Evolutionary conservation across 2,113 vertebrate genomes (phyloP), one percentile per base, ranked within the genome.

Genomic region (Nothoprocta perdicaria): DNA sequence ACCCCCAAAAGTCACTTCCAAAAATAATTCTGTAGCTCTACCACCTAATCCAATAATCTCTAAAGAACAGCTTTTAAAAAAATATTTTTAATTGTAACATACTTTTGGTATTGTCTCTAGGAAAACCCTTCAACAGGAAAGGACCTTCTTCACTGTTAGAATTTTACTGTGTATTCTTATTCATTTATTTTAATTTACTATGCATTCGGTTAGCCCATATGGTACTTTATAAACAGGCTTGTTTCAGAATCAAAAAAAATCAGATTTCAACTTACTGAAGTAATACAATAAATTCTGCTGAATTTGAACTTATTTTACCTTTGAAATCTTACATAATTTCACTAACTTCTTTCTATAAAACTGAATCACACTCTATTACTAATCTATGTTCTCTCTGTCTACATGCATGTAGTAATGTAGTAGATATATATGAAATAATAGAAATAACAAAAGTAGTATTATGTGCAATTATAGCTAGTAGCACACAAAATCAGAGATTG

Each of bases 401-500:
- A 62, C 62, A 53, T 45, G n/a, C 71, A 24, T 22, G 29, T 16
- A 82, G 90, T 4, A 85, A 80, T 66, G 57, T 0, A 91, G 65
- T 48, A 87, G 60, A 75, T 78, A 72, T 41, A 80, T 87, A 57
- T 77, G 94, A 75, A 92, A 89, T 83, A 95, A 89, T n/a, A 80
- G 43, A 69, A 88, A 89, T 87, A 90, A 91, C 91, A 89, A 29
- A 80, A 86, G 90, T 33, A 50, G 35, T 3, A 71, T 72, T 90
- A 88, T 43, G 75, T 66, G 90, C 90, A 79, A 91, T 94, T 92
- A 92, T 60, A 77, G 88, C 74, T 74, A 29, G 66, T 40, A 93
- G 86, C 76, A 41, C 83, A 92, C 86, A 43, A 86, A 93, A 86
- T 82, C 79, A 96, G 87, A 86, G 83, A 89, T 61, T 84, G 82